phyloP scores from a whole-genome alignment of 2,888 invertebrate genomes.

The Ormyrus labotus region DNA sequence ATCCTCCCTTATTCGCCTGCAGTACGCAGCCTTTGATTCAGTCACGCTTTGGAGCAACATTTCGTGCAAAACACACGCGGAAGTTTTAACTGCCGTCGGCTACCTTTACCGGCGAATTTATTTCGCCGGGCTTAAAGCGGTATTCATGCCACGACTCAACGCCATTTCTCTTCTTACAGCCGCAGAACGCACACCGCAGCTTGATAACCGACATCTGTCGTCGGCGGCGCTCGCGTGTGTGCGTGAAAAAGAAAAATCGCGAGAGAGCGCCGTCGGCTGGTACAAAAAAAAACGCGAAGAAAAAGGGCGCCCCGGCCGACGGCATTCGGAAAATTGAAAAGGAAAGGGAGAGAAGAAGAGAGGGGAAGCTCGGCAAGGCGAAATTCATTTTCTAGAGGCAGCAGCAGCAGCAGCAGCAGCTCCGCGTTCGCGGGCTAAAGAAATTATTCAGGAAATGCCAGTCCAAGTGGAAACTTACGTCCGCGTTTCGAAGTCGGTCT shows the following conservation, averaged over 20 bases:
- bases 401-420: not conserved
- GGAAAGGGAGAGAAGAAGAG: slow-evolving; percentile 7
- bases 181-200: not conserved
- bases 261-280: too few relatives aligned
- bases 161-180: not conserved
- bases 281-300: not conserved
- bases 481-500: not conserved
- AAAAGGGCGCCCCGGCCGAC: not conserved
- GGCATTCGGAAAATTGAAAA: slow-evolving; percentile 8
- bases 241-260: not conserved
- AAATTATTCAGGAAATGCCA: slow-evolving; percentile 37
- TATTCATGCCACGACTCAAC: not conserved
- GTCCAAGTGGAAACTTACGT: not conserved
- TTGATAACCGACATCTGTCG: not conserved
- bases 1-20: too few relatives aligned
- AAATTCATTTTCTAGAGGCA: slow-evolving; percentile 19
- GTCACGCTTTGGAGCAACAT: too few relatives aligned
- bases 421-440: not conserved
- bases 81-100: too few relatives aligned
- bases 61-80: too few relatives aligned
- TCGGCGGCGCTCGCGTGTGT: too few relatives aligned
- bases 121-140: too few relatives aligned
- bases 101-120: too few relatives aligned
- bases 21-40: too few relatives aligned
- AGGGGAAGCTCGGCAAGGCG: not conserved